Conservation (phyloP, 2,113 vertebrate species). For the Machaerirhynchus nigripectus region DNA sequence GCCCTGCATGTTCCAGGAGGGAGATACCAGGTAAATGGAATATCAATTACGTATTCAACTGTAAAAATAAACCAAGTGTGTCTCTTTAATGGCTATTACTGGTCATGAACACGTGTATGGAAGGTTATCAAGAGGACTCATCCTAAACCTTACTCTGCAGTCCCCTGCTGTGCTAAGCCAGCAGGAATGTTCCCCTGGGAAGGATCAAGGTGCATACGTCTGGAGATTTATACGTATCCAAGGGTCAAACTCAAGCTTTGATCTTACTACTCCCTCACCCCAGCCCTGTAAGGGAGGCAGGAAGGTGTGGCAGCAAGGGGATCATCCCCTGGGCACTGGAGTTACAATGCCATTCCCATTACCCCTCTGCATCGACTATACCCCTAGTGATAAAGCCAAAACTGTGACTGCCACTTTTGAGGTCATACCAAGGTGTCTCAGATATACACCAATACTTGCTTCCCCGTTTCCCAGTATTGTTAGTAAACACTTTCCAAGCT, state of each 20-base stretch:
- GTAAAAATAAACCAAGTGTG: background rate
- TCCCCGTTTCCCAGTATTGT: fast-evolving
- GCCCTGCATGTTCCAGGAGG: background rate
- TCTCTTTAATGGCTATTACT: background rate
- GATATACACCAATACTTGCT: background rate
- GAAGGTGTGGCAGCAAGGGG: background rate
- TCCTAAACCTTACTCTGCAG: background rate
- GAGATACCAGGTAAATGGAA: background rate
- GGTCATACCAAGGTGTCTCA: background rate
- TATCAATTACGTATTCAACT: background rate
- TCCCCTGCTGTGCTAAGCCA: background rate
- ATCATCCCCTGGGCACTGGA: background rate
- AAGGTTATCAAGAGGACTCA: background rate
- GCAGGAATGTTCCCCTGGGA: background rate
- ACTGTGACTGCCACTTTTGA: background rate
- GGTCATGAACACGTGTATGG: background rate
- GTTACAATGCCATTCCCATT: background rate
- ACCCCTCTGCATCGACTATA: background rate
- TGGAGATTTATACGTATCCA: background rate
- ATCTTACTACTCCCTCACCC: background rate
- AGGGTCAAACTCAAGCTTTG: background rate
- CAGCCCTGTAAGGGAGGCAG: background rate
- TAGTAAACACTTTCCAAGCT: background rate
- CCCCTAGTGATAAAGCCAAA: background rate
- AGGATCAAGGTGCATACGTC: background rate